Percentiles rank a stretch among this genome's conserved stretches.
These are phyloP conservation scores for Listrodromus nycthemerus DNA, from an alignment of 2,888 invertebrate species.

Conservation along the genomic window DNA sequence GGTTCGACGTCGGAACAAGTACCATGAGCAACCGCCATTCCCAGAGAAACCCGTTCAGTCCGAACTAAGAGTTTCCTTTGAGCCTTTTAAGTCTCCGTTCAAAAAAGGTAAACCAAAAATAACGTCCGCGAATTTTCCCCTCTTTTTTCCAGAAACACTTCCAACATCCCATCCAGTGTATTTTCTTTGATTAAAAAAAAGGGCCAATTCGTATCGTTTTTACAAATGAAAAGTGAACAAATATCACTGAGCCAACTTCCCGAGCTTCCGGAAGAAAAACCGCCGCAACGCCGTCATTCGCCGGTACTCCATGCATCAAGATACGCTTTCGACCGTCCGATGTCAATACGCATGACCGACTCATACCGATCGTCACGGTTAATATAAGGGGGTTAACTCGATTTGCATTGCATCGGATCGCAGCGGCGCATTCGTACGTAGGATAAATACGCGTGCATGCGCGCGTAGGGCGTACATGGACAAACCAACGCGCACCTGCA, in stretches of 20 bases:
- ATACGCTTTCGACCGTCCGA: slow-evolving; percentile 77
- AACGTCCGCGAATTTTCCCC: not conserved
- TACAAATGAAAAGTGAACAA: no score
- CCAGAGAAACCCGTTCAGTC: not conserved
- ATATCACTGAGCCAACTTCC: no score
- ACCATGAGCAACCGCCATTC: not conserved
- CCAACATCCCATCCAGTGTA: no score
- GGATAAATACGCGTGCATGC: slow-evolving; percentile 48
- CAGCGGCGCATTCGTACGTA: slow-evolving; percentile 54
- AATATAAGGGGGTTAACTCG: slow-evolving; percentile 76
- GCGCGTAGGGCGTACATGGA: not conserved
- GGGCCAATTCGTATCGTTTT: no score
- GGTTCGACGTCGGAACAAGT: not conserved
- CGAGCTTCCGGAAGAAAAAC: no score
- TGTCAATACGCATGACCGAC: slow-evolving; percentile 58
- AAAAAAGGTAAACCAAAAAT: not conserved
- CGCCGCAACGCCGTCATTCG: not conserved
- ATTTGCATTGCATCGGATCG: slow-evolving; percentile 78
- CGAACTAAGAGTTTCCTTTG: not conserved
- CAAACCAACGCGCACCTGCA: not conserved
- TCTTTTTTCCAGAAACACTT: not conserved
- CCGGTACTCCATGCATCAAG: slow-evolving; percentile 72
- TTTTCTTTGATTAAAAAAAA: no score
- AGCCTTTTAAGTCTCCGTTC: not conserved
- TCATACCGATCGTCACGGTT: slow-evolving; percentile 73